phyloP scores from a whole-genome alignment of 2,797 vertebrate species.

The Pseudochaenichthys georgianus region DNA sequence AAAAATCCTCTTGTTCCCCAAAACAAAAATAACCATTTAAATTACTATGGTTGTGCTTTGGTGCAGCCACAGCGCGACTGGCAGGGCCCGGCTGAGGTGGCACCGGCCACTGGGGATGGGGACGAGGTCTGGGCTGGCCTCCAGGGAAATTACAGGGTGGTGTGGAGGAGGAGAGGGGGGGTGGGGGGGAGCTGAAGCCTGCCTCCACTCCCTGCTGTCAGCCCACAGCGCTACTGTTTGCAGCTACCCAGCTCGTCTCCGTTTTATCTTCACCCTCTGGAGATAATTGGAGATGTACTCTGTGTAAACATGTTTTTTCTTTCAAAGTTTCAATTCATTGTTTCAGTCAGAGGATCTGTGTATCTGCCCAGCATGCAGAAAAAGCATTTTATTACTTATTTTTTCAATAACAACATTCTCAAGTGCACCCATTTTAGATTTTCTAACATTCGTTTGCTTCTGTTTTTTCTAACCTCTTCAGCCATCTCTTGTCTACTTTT shows the following conservation, averaged over 20 bases:
- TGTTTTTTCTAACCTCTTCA: constrained; percentile 65
- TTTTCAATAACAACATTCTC: constrained; percentile 2
- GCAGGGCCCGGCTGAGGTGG: constrained; percentile 83
- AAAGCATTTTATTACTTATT: constrained; percentile 8
- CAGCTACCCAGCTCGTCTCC: constrained; percentile 50
- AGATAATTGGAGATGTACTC: constrained; percentile 64
- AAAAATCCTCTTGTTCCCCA: constrained; percentile 64
- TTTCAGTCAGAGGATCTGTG: constrained; percentile 43
- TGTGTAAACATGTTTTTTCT: constrained; percentile 64
- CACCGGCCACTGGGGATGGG: constrained; percentile 75
- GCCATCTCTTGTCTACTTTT: constrained; percentile 54
- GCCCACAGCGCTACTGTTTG: constrained; percentile 54
- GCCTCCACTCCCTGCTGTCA: constrained; percentile 64
- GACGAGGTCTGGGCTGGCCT: constrained; percentile 75
- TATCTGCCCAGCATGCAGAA: constrained; percentile 31
- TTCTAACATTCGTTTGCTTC: constrained; percentile 40
- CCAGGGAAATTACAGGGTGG: constrained; percentile 83
- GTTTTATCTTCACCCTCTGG: constrained; percentile 64
- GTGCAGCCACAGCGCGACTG: constrained; percentile 72
- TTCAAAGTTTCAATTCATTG: constrained; percentile 54
- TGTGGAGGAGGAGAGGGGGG: constrained; percentile 12
- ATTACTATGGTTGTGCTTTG: constrained; percentile 81
- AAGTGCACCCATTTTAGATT: constrained; percentile 14
- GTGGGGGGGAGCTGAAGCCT: constrained; percentile 32
- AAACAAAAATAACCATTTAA: constrained; percentile 85